phyloP scores from a whole-genome alignment of 2,797 vertebrate species.

The Sebastes glaucus region DNA sequence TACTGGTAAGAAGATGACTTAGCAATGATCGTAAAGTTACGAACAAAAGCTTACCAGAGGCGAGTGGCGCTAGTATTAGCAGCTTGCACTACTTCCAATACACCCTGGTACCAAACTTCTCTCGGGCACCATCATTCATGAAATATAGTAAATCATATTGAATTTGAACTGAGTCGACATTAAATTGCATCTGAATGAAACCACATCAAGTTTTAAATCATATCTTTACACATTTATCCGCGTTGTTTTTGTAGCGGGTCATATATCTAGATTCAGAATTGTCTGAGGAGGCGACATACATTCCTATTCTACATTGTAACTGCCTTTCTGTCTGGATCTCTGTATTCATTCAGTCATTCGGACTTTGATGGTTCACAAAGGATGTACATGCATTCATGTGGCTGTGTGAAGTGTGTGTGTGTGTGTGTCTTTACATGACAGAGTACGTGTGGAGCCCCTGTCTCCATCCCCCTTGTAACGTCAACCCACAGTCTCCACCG shows the following conservation, averaged over 20 bases:
- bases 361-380: slow-evolving; percentile 17
- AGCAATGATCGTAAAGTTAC: not conserved
- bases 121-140: not conserved
- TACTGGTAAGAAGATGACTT: not conserved
- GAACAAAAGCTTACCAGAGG: not conserved
- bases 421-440: slow-evolving; percentile 41
- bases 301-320: not conserved
- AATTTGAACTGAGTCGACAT: not conserved
- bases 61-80: not conserved
- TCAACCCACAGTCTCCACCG: slow-evolving; percentile 64
- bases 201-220: not conserved
- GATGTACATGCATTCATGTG: slow-evolving; percentile 35
- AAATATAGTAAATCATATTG: not conserved
- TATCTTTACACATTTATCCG: not conserved
- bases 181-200: not conserved
- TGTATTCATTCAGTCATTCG: not conserved
- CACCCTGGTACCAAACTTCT: no score
- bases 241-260: not conserved
- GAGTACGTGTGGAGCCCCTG: slow-evolving; percentile 49
- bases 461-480: slow-evolving; percentile 64
- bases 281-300: not conserved
- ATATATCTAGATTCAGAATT: not conserved
- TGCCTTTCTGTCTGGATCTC: slow-evolving; percentile 2
- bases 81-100: no score
- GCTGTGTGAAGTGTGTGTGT: slow-evolving; percentile 15